Base-by-base conservation (phyloP, 2,888 invertebrate genomes). In the Amphipyra berbera region DNA sequence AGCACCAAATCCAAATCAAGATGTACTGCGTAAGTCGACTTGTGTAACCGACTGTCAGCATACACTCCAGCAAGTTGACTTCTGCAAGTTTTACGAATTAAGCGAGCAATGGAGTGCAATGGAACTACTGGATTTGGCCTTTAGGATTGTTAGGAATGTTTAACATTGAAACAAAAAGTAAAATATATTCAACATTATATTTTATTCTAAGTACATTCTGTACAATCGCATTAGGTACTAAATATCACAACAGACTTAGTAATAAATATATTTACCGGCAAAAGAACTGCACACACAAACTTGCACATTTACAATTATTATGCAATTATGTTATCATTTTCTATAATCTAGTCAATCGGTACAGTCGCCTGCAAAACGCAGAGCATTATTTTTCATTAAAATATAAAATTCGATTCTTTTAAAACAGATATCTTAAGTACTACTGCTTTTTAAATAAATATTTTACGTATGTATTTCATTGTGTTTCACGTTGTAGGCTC, bases 211-310 rank as follows among this genome's bases (percentile, higher is more conserved):
- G 83, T 86, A 86, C 82, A 82, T 78, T 74, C 57, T 73, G 76
- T 85, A 85, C 79, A 84, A 82, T 76, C 78, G 68, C 68, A 78
- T 85, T 88, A 90, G 82, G 83, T 86, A 86, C 88, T 88, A 88
- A 88, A 89, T 91, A 92, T 91, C 92, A 92, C 92, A 90, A 89
- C 76, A 76, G 76, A 79, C 79, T 83, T 79, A 79, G 50, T 42
- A 71, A 58, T 66, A 73, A 73, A 63, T 64, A 63, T 15, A 54
- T 63, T 66, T 42, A 55, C 42, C 49, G 37, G 57, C 65, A 72
- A 59, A 52, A 62, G 12, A 70, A 60, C 56, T 64, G 76, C 45
- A 59, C 54, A 69, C 45, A 38, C n/a, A 13, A 15, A 40, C 12
- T 33, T 53, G 38, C 45, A 40, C 10, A 37, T 38, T 49, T 46